A percentile compares a stretch with the other conserved stretches of the same genome.
Conservation (phyloP, 2,113 vertebrate species). For the Larimichthys crocea region DNA sequence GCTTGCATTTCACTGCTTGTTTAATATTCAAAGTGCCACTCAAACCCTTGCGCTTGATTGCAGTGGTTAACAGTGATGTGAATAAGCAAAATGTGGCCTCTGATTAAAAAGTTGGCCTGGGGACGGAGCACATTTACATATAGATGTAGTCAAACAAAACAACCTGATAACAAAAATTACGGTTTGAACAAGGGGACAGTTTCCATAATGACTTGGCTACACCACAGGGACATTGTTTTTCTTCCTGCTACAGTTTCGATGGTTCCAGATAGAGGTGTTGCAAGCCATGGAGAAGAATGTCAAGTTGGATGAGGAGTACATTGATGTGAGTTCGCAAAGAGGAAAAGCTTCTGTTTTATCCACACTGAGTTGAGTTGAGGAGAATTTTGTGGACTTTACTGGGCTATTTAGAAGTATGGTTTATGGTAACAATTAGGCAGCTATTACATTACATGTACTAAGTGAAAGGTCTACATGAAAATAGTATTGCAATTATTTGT, state of each 20-base stretch:
- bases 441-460: neutral
- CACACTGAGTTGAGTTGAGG: neutral
- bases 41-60: neutral
- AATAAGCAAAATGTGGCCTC: slow-evolving; percentile 7
- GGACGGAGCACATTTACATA: slow-evolving; percentile 32
- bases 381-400: neutral
- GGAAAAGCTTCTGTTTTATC: neutral
- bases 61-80: neutral
- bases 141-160: slow-evolving; percentile 34
- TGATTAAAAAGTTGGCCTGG: slow-evolving; percentile 35
- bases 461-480: neutral
- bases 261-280: slow-evolving; percentile 92
- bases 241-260: slow-evolving; percentile 87
- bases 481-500: neutral
- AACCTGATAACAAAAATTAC: slow-evolving; percentile 8
- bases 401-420: neutral
- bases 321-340: slow-evolving; percentile 85
- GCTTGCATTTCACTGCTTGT: neutral
- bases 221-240: neutral
- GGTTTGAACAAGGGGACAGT: slow-evolving; percentile 21
- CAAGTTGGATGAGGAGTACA: slow-evolving; percentile 95
- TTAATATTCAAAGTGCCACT: slow-evolving; percentile 20
- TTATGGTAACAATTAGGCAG: neutral
- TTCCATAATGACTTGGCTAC: neutral
- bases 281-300: slow-evolving; percentile 97